A percentile compares a stretch with the other conserved stretches of the same genome.
These are phyloP conservation scores for Bedellia somnulentella DNA, from an alignment of 2,888 invertebrate genomes.

Conservation along the genomic window DNA sequence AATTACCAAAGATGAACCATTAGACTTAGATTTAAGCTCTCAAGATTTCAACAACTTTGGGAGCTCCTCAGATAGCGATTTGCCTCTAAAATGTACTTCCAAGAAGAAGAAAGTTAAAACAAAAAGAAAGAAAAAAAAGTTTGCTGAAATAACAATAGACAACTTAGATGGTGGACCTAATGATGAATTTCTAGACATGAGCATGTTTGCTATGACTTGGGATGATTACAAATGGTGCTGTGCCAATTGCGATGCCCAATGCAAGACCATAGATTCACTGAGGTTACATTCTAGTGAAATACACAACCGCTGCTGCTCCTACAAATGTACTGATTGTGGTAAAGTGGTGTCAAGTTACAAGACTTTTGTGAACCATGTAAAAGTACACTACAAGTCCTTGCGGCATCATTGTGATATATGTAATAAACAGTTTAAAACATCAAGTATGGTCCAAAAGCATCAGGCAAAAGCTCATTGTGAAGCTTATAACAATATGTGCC, in stretches of 20 bases:
- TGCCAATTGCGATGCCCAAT: conserved; percentile 39
- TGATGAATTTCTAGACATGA: conserved; percentile 11
- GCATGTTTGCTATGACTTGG: conserved; percentile 24
- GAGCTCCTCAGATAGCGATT: conserved; percentile 30
- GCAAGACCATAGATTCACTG: conserved; percentile 31
- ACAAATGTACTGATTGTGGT: conserved; percentile 39
- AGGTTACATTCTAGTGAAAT: conserved; percentile 41
- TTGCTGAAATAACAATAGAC: conserved; percentile 5
- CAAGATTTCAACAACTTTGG: conserved; percentile 17
- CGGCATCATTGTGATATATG: conserved; percentile 42
- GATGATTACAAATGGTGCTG: conserved; percentile 38
- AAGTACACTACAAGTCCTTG: conserved; percentile 30
- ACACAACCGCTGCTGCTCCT: conserved; percentile 32
- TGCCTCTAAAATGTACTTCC: conserved; percentile 21
- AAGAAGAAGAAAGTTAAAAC: conserved; percentile 24
- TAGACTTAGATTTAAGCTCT: conserved; percentile 10
- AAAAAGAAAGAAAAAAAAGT: conserved; percentile 12
- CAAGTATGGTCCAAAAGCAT: conserved; percentile 27
- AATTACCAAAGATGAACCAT: conserved; percentile 11
- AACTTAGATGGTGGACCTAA: conserved; percentile 9
- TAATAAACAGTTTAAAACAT: conserved; percentile 24
- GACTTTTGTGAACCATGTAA: conserved; percentile 32
- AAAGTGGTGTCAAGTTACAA: conserved; percentile 28
- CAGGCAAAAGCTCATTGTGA: conserved; percentile 19
- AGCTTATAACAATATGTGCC: conserved; percentile 20